phyloP scores from a whole-genome alignment of 2,888 invertebrate genomes.

The Punctoribates punctum region DNA sequence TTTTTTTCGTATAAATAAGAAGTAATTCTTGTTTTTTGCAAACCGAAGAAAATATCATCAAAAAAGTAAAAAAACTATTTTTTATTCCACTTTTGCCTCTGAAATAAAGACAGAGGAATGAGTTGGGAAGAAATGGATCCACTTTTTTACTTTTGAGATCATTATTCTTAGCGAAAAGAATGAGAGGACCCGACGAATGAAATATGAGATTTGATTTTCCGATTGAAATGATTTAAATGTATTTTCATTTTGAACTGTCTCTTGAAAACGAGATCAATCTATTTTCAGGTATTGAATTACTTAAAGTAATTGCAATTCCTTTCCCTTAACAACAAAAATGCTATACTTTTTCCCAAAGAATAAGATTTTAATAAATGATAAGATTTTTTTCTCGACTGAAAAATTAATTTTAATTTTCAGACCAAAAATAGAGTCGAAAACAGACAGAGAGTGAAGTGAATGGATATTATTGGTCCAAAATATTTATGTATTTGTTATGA shows the following conservation, averaged over 20 bases:
- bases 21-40: background rate
- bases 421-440: too few species aligned
- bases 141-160: conserved; percentile 3
- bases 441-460: too few species aligned
- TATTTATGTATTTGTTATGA: too few species aligned
- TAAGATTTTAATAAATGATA: background rate
- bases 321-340: background rate
- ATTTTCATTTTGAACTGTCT: background rate
- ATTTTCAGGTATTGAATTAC: conserved; percentile 18
- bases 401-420: too few species aligned
- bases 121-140: background rate
- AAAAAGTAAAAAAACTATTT: background rate
- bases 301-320: conserved; percentile 23
- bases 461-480: too few species aligned
- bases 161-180: background rate
- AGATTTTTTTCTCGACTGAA: background rate
- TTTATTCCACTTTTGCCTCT: too few species aligned
- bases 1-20: too few species aligned
- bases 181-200: background rate
- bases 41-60: background rate
- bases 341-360: background rate
- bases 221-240: background rate
- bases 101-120: too few species aligned
- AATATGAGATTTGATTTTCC: conserved; percentile 24
- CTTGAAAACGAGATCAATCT: conserved; percentile 2